These are phyloP conservation scores for Pseudococcus longispinus DNA, from an alignment of 2,888 invertebrate species.

Conservation along the genomic window DNA sequence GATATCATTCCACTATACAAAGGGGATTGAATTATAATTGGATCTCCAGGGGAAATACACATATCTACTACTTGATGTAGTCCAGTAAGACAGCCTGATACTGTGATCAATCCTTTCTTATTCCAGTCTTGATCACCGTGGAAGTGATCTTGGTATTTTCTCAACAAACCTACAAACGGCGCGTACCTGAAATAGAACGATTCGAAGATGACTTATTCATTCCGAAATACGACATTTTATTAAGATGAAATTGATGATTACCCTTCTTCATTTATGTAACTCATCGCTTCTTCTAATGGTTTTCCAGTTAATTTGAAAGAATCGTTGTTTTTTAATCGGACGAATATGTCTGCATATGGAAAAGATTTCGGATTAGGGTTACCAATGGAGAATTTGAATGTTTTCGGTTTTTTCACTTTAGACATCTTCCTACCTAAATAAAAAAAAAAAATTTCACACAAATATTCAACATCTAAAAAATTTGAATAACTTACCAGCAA, in stretches of 20 bases:
- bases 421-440: background rate
- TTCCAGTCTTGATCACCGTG: conserved; percentile 74
- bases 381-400: background rate
- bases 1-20: conserved; percentile 75
- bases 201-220: background rate
- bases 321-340: background rate
- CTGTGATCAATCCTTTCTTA: conserved; percentile 67
- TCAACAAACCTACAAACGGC: conserved; percentile 69
- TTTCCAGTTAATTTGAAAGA: background rate
- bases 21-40: conserved; percentile 74
- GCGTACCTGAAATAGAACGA: conserved; percentile 65
- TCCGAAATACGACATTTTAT: background rate
- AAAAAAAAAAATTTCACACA: too few relatives aligned
- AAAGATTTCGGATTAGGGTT: background rate
- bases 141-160: conserved; percentile 69
- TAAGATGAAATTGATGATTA: background rate
- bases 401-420: background rate
- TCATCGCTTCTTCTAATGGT: background rate
- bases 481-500: background rate
- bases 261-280: background rate
- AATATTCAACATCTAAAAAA: too few relatives aligned
- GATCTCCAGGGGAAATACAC: conserved; percentile 72
- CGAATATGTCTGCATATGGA: background rate
- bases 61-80: conserved; percentile 78
- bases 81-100: conserved; percentile 79